Evolutionary conservation across 2,888 invertebrate genomes (phyloP).

Genomic region (Lasioglossum leucozonium): DNA sequence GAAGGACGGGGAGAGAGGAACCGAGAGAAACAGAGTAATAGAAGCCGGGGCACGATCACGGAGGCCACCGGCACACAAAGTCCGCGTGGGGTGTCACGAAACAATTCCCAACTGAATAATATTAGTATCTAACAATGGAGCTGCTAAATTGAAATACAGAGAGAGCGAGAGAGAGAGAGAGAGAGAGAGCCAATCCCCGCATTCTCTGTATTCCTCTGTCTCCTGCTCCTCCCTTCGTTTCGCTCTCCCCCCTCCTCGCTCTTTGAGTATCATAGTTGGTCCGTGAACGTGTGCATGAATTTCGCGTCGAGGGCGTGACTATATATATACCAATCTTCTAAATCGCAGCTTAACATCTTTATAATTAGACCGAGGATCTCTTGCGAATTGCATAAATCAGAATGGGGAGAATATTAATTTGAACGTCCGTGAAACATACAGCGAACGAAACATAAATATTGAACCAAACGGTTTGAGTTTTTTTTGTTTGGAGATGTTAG

Average conservation of each 20-base stretch:
- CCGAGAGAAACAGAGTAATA: conserved; percentile 61
- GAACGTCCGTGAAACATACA: neutral
- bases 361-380: neutral
- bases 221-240: conserved; percentile 15
- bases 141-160: conserved; percentile 83
- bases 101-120: conserved; percentile 83
- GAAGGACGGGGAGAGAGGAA: conserved; percentile 15
- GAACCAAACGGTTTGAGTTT: too few species aligned
- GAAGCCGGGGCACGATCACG: conserved; percentile 35
- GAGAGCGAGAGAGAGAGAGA: conserved; percentile 79
- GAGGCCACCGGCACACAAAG: conserved; percentile 46
- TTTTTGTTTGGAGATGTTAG: too few species aligned
- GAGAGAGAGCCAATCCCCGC: conserved; percentile 66
- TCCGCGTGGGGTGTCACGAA: conserved; percentile 77
- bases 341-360: neutral
- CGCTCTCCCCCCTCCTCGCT: neutral
- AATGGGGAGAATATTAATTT: neutral
- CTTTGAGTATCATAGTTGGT: neutral
- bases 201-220: conserved; percentile 35
- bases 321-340: neutral
- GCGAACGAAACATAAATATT: too few species aligned
- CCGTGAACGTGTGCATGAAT: conserved; percentile 12
- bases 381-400: neutral
- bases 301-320: conserved; percentile 4
- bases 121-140: conserved; percentile 83